Conservation (phyloP, 23 tunicate species). For the Trididemnum nubilum region DNA sequence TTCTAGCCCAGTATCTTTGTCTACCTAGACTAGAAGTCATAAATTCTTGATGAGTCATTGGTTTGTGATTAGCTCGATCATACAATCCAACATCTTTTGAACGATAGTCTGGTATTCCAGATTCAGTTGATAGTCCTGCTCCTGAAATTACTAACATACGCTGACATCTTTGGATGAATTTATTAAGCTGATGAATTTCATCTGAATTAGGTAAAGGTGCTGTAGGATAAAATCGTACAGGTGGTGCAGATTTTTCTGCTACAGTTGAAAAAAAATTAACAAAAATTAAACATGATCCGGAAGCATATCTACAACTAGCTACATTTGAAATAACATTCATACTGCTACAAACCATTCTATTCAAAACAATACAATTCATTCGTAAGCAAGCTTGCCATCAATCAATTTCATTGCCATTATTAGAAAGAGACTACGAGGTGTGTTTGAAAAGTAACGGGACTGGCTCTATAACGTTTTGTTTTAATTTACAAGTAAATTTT, state of each 20-base stretch:
- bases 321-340: too few species aligned
- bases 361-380: too few species aligned
- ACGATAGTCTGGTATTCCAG: constrained; percentile 97
- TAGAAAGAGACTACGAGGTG: too few species aligned
- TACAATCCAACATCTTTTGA: constrained; percentile 95
- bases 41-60: constrained; percentile 92
- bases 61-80: constrained; percentile 88
- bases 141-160: constrained; percentile 76
- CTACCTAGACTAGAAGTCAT: constrained; percentile 34
- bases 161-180: constrained; percentile 36
- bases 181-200: constrained; percentile 38
- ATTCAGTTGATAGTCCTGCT: constrained; percentile 98
- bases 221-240: constrained; percentile 13
- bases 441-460: too few species aligned
- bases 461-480: too few species aligned
- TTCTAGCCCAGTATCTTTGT: constrained; percentile 87
- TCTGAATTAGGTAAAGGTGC: constrained; percentile 18
- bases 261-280: neutral
- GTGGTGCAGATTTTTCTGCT: neutral
- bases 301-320: too few species aligned
- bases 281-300: too few species aligned
- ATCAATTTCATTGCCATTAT: too few species aligned
- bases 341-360: too few species aligned
- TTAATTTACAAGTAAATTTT: too few species aligned
- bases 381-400: too few species aligned